Percentiles rank a stretch among this genome's conserved stretches.
Conservation (phyloP, 2,797 vertebrate genomes). For the Gila robusta region DNA sequence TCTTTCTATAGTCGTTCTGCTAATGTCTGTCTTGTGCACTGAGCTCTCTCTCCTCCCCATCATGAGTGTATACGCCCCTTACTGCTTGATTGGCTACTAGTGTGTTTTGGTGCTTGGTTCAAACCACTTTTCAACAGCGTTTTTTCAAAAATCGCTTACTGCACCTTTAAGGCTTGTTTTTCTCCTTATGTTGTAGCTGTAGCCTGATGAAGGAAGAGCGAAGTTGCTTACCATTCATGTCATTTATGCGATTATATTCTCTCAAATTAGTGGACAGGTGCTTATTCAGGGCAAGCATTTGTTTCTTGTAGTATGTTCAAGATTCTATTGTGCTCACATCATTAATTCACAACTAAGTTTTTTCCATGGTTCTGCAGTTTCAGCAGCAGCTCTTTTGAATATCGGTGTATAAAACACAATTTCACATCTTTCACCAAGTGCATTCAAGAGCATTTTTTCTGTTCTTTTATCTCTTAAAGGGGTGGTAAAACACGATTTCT, state of each 20-base stretch:
- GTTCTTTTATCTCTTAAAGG: neutral
- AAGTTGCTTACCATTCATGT: neutral
- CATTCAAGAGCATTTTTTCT: neutral
- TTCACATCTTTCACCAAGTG: neutral
- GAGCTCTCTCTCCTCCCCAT: too few species aligned
- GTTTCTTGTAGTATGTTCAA: too few species aligned
- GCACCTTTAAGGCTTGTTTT: neutral
- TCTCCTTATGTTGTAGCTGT: neutral
- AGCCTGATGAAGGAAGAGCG: neutral
- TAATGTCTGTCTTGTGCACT: too few species aligned
- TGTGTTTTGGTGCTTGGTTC: too few species aligned
- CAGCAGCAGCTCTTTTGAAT: neutral
- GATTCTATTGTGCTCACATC: neutral
- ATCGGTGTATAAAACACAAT: neutral
- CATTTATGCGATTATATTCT: neutral
- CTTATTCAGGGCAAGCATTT: too few species aligned
- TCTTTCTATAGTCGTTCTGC: too few species aligned
- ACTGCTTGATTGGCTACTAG: too few species aligned
- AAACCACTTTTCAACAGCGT: too few species aligned
- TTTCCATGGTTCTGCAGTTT: neutral
- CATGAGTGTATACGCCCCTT: too few species aligned
- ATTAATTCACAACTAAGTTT: neutral
- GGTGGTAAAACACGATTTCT: too few species aligned
- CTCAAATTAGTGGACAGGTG: neutral
- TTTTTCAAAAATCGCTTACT: neutral